These are phyloP conservation scores for Himantopus leucocephalus DNA, from an alignment of 2,113 vertebrate species.

Conservation along the genomic window DNA sequence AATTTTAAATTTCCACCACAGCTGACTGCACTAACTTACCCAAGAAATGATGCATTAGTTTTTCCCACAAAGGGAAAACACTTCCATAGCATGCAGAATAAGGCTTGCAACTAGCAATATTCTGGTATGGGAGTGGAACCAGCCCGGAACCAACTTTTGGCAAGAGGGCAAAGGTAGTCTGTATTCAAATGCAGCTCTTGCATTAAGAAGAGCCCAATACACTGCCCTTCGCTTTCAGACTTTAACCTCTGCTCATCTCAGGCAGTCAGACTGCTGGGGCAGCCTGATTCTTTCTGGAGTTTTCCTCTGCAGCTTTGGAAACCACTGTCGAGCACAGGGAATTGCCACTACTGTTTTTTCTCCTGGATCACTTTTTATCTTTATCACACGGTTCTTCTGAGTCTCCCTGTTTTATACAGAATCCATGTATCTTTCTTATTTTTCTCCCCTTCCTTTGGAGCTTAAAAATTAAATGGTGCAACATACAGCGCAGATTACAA, in stretches of 20 bases:
- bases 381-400: background rate
- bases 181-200: background rate
- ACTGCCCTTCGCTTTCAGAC: background rate
- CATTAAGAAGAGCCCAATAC: background rate
- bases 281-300: background rate
- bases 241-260: background rate
- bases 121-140: background rate
- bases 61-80: background rate
- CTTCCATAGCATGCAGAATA: fast-evolving
- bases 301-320: background rate
- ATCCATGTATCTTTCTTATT: background rate
- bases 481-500: background rate
- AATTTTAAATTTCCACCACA: background rate
- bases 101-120: background rate
- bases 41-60: background rate
- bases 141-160: background rate
- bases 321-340: background rate
- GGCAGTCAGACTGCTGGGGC: background rate
- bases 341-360: background rate
- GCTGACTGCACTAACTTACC: background rate
- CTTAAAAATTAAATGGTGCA: background rate
- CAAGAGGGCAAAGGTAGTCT: background rate
- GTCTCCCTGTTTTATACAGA: background rate
- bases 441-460: background rate
- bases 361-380: background rate